Evolutionary conservation across 2,888 invertebrate species (phyloP), one percentile per base, ranked within the genome.

Genomic region (Harpagoxenus sublaevis): DNA sequence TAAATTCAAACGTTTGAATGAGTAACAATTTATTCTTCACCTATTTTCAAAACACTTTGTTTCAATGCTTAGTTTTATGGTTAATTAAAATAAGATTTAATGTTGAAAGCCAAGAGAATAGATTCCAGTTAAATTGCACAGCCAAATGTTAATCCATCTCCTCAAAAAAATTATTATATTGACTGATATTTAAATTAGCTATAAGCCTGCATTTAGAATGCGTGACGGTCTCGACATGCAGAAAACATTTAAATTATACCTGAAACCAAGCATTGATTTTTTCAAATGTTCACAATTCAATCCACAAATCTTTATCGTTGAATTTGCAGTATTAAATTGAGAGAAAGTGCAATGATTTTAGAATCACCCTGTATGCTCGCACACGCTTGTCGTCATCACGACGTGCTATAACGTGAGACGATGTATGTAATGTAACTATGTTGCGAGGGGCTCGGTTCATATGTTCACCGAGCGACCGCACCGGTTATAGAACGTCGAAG

Each of bases 401-500:
- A 57, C 45, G 71, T 48, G 48, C 48, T 79, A 60, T 79, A 79
- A 65, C 39, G 28, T 45, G 79, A 81, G 51, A 70, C 23, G 51
- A 57, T 60, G n/a, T 57, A 39, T 57, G 42, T 70, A 57, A 74
- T n/a, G 31, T 78, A 70, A 78, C 45, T 42, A 48, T 65, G 77
- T 78, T 81, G 39, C 78, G 57, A 81, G 78, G 87, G 62, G 74
- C 45, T 83, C 53, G 57, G 55, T 57, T 51, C 60, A 28, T 51
- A 28, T 51, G 35, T 23, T 65, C 57, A 55, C 18, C 65, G 3
- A 70, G 68, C 60, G 71, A 60, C 18, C 53, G 55, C 63, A 18
- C 55, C 75, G 86, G 86, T 89, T 87, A 89, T 84, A 57, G 51
- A 68, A 84, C 70, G 71, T 57, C 48, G 68, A 83, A 87, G 82